These are phyloP conservation scores for Oxystoma pomonae DNA, from an alignment of 2,888 invertebrate species.

Conservation along the genomic window DNA sequence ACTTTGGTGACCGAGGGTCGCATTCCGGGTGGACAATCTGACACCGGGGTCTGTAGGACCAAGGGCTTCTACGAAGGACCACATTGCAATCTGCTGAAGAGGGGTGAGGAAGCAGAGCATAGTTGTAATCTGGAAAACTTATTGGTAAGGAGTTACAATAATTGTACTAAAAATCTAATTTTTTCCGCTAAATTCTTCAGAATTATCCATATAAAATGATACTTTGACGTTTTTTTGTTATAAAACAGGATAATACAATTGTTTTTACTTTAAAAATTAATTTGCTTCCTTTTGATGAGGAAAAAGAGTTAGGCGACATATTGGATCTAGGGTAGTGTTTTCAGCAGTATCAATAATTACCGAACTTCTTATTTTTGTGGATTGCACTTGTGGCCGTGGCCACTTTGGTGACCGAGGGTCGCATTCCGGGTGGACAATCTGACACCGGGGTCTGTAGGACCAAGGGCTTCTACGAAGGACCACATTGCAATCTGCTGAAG, in stretches of 20 bases:
- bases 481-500: conserved; percentile 52
- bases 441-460: conserved; percentile 42
- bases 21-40: conserved; percentile 35
- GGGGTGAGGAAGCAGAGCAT: conserved; percentile 44
- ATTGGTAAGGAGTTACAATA: conserved; percentile 54
- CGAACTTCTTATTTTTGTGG: too few species aligned
- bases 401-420: conserved; percentile 46
- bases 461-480: conserved; percentile 64
- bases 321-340: too few species aligned
- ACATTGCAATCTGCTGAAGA: conserved; percentile 49
- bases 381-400: conserved; percentile 45
- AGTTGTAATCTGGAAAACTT: conserved; percentile 50
- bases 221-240: too few species aligned
- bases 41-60: conserved; percentile 42
- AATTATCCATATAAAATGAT: too few species aligned
- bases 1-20: conserved; percentile 47
- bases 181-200: too few species aligned
- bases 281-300: too few species aligned
- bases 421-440: conserved; percentile 37
- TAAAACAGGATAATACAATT: too few species aligned
- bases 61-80: conserved; percentile 66
- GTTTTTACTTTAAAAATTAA: too few species aligned
- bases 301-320: too few species aligned
- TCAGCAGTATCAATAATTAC: too few species aligned
- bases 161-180: too few species aligned